These are phyloP conservation scores for Lethenteron reissneri DNA, from an alignment of 2,113 vertebrate species.

Conservation along the genomic window DNA sequence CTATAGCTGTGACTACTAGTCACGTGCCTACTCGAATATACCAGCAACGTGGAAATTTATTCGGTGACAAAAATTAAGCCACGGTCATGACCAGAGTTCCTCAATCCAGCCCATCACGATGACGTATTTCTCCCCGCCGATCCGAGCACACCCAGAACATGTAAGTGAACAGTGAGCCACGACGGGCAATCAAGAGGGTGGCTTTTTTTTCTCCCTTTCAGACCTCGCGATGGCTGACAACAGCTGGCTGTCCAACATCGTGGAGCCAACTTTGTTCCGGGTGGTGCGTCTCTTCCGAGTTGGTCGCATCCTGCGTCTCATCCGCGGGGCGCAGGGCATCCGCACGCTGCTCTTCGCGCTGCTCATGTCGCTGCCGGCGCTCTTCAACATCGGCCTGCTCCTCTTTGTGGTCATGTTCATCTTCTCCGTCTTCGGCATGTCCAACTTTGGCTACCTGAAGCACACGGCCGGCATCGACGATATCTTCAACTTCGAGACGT, in stretches of 20 bases:
- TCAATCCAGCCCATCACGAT: too few relatives aligned
- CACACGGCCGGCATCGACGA: slow-evolving; percentile 26
- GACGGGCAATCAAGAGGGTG: too few relatives aligned
- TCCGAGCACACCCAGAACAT: too few relatives aligned
- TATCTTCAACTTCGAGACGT: slow-evolving; percentile 40
- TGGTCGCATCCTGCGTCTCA: slow-evolving; percentile 28
- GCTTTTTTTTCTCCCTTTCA: not conserved
- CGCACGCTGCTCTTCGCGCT: slow-evolving; percentile 32
- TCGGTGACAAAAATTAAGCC: too few relatives aligned
- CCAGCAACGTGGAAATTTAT: too few relatives aligned
- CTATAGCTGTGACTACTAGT: too few relatives aligned
- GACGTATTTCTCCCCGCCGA: too few relatives aligned
- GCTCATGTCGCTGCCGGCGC: slow-evolving; percentile 38
- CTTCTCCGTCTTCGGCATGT: slow-evolving; percentile 37
- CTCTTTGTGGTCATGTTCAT: slow-evolving; percentile 44
- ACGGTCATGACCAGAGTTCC: too few relatives aligned
- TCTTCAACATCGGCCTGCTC: slow-evolving; percentile 37
- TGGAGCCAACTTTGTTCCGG: slow-evolving; percentile 22
- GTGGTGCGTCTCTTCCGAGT: slow-evolving; percentile 30
- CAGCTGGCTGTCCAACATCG: not conserved
- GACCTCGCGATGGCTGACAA: slow-evolving; percentile 3
- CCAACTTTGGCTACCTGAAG: slow-evolving; percentile 22
- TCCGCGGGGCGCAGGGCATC: slow-evolving; percentile 29
- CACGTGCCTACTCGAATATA: too few relatives aligned
- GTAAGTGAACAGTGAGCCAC: too few relatives aligned